These are phyloP conservation scores for Pachyramphus minor DNA, from an alignment of 2,113 vertebrate species.

Conservation along the genomic window DNA sequence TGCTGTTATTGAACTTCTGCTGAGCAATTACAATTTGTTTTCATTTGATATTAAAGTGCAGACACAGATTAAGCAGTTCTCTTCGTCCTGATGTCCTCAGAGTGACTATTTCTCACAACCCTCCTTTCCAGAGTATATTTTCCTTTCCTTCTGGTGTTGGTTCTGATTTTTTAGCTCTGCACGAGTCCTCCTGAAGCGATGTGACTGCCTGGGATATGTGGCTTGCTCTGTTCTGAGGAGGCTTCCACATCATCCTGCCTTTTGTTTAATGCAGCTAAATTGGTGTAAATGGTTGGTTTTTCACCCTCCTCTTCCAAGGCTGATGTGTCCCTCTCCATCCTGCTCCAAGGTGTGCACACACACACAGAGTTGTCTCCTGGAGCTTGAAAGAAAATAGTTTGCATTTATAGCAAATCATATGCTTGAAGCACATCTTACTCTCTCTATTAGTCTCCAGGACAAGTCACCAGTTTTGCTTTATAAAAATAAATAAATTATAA, in stretches of 20 bases:
- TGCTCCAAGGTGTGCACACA: neutral
- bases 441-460: neutral
- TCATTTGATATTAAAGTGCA: neutral
- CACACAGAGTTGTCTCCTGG: neutral
- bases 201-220: neutral
- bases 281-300: neutral
- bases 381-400: neutral
- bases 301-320: neutral
- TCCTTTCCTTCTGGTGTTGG: neutral
- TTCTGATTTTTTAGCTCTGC: neutral
- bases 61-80: neutral
- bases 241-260: neutral
- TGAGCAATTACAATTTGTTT: neutral
- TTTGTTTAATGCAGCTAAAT: neutral
- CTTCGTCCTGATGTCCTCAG: neutral
- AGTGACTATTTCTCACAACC: fast-evolving
- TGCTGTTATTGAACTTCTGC: neutral
- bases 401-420: fast-evolving
- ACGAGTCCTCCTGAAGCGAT: neutral
- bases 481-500: neutral
- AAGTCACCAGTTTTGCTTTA: neutral
- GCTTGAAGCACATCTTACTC: neutral
- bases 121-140: neutral
- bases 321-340: neutral
- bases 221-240: neutral